Percentiles rank a stretch among this genome's conserved stretches.
Conservation (phyloP, 1,140 invertebrate species). For the Hesperophylax magnus region DNA sequence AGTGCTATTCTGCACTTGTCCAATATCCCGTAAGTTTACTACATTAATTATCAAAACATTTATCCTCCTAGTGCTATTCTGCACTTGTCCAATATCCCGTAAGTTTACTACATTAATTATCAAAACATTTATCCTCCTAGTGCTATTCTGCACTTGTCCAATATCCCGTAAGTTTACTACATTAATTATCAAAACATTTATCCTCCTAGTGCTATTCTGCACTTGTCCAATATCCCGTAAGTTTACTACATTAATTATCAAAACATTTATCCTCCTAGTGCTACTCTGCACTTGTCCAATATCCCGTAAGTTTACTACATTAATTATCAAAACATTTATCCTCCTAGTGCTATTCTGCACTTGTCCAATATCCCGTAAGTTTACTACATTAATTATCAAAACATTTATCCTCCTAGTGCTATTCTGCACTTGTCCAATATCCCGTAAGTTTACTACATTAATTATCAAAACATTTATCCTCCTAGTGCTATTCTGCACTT, state of each 20-base stretch:
- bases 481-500: constrained; percentile 98
- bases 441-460: too few species aligned
- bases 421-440: constrained; percentile 99
- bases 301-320: too few species aligned
- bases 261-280: constrained; percentile 99
- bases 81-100: too few species aligned
- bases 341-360: constrained; percentile 97
- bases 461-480: constrained; percentile 99
- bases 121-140: too few species aligned
- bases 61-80: too few species aligned
- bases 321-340: constrained; percentile 99
- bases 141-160: too few species aligned
- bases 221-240: constrained; percentile 99
- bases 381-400: constrained; percentile 99
- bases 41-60: too few species aligned
- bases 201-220: constrained; percentile 96
- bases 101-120: too few species aligned
- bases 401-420: constrained; percentile 98
- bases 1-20: too few species aligned
- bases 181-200: constrained; percentile 99
- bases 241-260: too few species aligned
- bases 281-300: constrained; percentile 99
- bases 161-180: too few species aligned
- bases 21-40: too few species aligned
- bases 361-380: constrained; percentile 99